A percentile compares a stretch with the other conserved stretches of the same genome.
Evolutionary conservation across 2,888 invertebrate genomes (phyloP).

Genomic region (Siphonodentalium dalli): DNA sequence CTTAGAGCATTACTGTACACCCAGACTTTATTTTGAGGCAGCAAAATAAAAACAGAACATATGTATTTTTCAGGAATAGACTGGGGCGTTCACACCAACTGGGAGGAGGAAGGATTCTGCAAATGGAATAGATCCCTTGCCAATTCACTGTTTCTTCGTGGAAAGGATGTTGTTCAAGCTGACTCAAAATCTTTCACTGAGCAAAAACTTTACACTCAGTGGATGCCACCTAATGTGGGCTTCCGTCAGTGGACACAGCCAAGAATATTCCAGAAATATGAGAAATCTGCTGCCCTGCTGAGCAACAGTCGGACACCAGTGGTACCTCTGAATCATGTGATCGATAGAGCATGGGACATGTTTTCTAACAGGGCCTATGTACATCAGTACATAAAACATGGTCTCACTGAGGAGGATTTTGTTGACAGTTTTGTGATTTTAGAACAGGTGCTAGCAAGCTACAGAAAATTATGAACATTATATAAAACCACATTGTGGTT

Average conservation of each 20-base stretch:
- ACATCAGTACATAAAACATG: constrained; percentile 65
- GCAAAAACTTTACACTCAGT: constrained; percentile 48
- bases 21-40: too few relatives aligned
- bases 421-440: constrained; percentile 61
- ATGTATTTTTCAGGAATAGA: constrained; percentile 57
- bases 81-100: constrained; percentile 55
- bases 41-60: too few relatives aligned
- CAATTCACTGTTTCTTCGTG: constrained; percentile 53
- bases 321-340: constrained; percentile 48
- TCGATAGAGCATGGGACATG: constrained; percentile 65
- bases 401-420: constrained; percentile 63
- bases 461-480: constrained; percentile 46
- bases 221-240: constrained; percentile 44
- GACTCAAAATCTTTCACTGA: constrained; percentile 49
- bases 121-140: constrained; percentile 56
- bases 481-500: too few relatives aligned
- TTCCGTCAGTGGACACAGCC: constrained; percentile 47
- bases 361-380: constrained; percentile 64
- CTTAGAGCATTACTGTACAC: too few relatives aligned
- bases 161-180: constrained; percentile 42
- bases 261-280: constrained; percentile 55
- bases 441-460: constrained; percentile 63
- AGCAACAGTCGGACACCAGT: constrained; percentile 61
- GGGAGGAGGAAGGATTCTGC: constrained; percentile 26
- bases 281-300: constrained; percentile 59